Evolutionary conservation across 2,797 vertebrate genomes (phyloP), one percentile per base, ranked within the genome.

Genomic region (Odontamblyopus rebecca): DNA sequence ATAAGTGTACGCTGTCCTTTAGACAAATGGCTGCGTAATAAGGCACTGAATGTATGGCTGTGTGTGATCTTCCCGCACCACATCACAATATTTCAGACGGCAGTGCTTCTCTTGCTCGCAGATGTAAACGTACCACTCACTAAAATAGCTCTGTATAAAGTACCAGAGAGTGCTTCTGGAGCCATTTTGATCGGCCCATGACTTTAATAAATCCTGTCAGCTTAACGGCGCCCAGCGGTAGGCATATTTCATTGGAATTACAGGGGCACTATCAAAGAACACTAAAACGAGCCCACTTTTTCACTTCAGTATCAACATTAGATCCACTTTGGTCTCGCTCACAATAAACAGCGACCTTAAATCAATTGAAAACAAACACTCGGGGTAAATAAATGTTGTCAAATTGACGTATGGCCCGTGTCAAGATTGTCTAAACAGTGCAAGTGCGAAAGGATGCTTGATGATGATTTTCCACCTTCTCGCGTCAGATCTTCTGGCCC

Each of bases 401-500:
- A 75, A 82, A 83, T 80, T 74, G 74, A 81, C 73, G 61, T 74
- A 85, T 87, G 84, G 83, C 73, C 70, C 32, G 63, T 54, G 71
- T 78, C 72, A 74, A 23, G 85, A 90, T 86, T 87, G 87, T 86
- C 78, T 73, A 82, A 85, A 85, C 80, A 70, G 53, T 29, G 66
- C 77, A 87, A 79, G 77, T 79, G 81, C 86, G 88, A 82, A 38
- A 63, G 75, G 70, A 77, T 86, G 35, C 53, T 61, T 61, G 78
- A 84, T 82, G 76, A 79, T 79, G 15, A 76, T 86, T 88, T 87
- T 87, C 84, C 87, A 74, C 79, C 75, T 76, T 75, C 75, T 50
- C 48, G 78, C 80, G 68, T 98, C 93, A 98, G 80, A 96, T 97
- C 93, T 98, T 98, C 95, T 95, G 96, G 85, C 95, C 95, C 94